Percentiles rank a stretch among this genome's conserved stretches.
Conservation (phyloP, 2,113 vertebrate species). For the Carollia perspicillata region DNA sequence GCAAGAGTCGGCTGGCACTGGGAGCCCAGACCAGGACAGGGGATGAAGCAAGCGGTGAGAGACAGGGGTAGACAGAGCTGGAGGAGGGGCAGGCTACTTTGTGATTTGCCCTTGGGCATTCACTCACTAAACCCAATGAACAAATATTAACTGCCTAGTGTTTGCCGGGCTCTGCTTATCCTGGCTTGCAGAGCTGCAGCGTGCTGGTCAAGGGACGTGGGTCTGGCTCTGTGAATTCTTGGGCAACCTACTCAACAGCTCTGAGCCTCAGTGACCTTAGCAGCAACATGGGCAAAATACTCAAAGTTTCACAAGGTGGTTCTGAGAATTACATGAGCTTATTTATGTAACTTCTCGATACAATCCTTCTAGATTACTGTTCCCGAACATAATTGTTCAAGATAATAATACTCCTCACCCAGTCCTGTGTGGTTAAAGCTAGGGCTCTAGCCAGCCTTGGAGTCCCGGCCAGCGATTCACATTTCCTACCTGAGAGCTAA, state of each 20-base stretch:
- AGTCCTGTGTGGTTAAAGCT: not conserved
- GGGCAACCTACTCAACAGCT: not conserved
- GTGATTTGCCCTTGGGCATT: not conserved
- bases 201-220: not conserved
- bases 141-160: not conserved
- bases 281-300: not conserved
- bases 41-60: not conserved
- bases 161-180: not conserved
- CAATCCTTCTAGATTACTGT: not conserved
- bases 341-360: not conserved
- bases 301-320: not conserved
- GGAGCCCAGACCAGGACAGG: not conserved
- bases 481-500: not conserved
- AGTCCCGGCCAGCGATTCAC: not conserved
- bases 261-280: not conserved
- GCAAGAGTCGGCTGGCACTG: not conserved
- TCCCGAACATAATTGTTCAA: not conserved
- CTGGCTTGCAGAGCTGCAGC: not conserved
- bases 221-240: not conserved
- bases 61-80: not conserved
- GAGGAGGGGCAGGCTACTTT: not conserved
- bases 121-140: not conserved
- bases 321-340: not conserved
- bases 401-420: not conserved
- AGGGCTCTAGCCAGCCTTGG: not conserved